These are phyloP conservation scores for Trachymyrmex cornetzi DNA, from an alignment of 1,140 invertebrate genomes.

Conservation along the genomic window DNA sequence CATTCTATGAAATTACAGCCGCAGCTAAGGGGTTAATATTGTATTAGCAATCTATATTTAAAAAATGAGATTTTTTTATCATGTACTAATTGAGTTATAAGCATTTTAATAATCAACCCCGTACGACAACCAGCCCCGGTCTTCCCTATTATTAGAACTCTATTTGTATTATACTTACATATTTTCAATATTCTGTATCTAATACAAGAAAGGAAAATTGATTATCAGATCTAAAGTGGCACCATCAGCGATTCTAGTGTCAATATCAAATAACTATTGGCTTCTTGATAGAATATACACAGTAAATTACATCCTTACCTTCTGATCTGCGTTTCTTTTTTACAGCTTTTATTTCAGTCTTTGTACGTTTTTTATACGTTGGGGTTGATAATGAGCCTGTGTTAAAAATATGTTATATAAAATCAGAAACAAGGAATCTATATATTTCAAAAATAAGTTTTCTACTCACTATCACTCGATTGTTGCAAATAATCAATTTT, in stretches of 20 bases:
- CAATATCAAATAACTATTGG: too few species aligned
- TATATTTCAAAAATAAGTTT: constrained; percentile 17
- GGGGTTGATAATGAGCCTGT: background rate
- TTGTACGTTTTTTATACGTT: constrained; percentile 4
- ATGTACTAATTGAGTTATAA: too few species aligned
- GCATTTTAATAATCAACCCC: too few species aligned
- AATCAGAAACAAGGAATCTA: background rate
- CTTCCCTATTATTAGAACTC: too few species aligned
- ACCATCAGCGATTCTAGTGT: too few species aligned
- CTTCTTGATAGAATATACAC: background rate
- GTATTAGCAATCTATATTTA: too few species aligned
- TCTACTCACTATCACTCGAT: constrained; percentile 6
- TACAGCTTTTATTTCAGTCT: constrained; percentile 3
- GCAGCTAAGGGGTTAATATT: too few species aligned
- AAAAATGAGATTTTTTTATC: too few species aligned
- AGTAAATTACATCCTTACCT: background rate
- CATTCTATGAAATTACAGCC: too few species aligned
- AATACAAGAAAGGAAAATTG: background rate
- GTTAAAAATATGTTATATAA: constrained; percentile 6
- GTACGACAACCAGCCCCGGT: too few species aligned
- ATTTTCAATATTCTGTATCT: background rate
- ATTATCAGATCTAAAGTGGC: background rate
- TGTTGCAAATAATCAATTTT: background rate
- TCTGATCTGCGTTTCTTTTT: constrained; percentile 5
- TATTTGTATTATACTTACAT: background rate